These are phyloP conservation scores for Saguinus oedipus DNA, from an alignment of 2,797 vertebrate species.

Conservation along the genomic window DNA sequence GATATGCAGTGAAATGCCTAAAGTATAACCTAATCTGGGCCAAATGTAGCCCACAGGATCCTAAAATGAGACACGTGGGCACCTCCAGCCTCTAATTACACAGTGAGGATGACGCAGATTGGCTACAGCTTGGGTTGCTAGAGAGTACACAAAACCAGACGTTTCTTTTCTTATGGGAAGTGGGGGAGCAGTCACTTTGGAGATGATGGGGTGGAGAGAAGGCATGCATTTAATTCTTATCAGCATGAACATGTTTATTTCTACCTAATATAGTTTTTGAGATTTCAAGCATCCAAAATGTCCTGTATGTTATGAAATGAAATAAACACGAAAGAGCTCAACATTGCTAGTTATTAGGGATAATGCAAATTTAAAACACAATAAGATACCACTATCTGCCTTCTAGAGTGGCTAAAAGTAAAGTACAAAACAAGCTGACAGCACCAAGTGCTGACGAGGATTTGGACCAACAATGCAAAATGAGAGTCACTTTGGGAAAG, in stretches of 20 bases:
- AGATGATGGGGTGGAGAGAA: not conserved
- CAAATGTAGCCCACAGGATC: constrained; percentile 79
- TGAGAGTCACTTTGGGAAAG: not conserved
- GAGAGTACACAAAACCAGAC: constrained; percentile 52
- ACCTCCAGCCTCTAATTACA: constrained; percentile 77
- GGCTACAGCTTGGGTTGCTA: constrained; percentile 41
- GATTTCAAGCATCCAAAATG: not conserved
- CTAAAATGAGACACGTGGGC: constrained; percentile 80
- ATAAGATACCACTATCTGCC: not conserved
- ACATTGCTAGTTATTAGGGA: not conserved
- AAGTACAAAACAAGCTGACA: not conserved
- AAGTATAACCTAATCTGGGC: constrained; percentile 74
- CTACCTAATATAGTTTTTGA: not conserved
- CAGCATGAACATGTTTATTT: not conserved
- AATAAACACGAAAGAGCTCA: constrained; percentile 13
- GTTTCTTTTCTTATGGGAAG: constrained; percentile 35
- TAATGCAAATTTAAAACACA: not conserved
- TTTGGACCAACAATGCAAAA: not conserved
- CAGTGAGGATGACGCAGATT: constrained; percentile 69
- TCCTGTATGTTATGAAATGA: not conserved
- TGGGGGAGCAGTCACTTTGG: not conserved
- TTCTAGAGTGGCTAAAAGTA: constrained; percentile 13
- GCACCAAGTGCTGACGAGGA: not conserved
- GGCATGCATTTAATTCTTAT: not conserved
- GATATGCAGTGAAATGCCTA: constrained; percentile 41